phyloP scores from a whole-genome alignment of 2,113 vertebrate species.

The Rissa tridactyla region DNA sequence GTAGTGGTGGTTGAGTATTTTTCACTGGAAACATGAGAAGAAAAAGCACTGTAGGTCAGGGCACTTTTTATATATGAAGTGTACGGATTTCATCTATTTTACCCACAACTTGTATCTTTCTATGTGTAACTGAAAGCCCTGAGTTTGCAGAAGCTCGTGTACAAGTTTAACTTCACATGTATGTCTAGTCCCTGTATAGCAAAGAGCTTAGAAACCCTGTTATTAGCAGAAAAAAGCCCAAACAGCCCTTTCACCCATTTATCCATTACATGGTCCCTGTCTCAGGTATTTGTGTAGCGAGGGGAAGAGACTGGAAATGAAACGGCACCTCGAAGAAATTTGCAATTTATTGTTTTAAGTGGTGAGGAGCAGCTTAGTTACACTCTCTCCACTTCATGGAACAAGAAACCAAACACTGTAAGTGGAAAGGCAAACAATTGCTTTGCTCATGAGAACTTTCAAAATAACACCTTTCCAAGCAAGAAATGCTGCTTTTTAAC shows the following conservation, averaged over 20 bases:
- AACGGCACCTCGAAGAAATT: constrained; percentile 12
- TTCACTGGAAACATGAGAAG: background rate
- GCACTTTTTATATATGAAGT: background rate
- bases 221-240: background rate
- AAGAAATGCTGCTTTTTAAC: constrained; percentile 36
- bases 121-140: background rate
- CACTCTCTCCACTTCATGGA: constrained; percentile 41
- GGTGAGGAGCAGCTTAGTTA: constrained; percentile 56
- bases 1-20: background rate
- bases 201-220: background rate
- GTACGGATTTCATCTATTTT: background rate
- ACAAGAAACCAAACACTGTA: constrained; percentile 62
- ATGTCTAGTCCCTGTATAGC: too few species aligned
- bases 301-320: background rate
- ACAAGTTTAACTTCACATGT: background rate
- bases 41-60: background rate
- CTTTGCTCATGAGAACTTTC: constrained; percentile 62
- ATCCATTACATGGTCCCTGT: background rate
- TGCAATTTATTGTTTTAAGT: constrained; percentile 36
- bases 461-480: constrained; percentile 50
- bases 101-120: background rate
- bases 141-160: background rate
- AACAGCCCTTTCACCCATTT: background rate
- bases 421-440: constrained; percentile 69
- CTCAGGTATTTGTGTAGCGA: background rate